A percentile compares a stretch with the other conserved stretches of the same genome.
Evolutionary conservation across 2,888 invertebrate genomes (phyloP).

Genomic region (Parnassius apollo): DNA sequence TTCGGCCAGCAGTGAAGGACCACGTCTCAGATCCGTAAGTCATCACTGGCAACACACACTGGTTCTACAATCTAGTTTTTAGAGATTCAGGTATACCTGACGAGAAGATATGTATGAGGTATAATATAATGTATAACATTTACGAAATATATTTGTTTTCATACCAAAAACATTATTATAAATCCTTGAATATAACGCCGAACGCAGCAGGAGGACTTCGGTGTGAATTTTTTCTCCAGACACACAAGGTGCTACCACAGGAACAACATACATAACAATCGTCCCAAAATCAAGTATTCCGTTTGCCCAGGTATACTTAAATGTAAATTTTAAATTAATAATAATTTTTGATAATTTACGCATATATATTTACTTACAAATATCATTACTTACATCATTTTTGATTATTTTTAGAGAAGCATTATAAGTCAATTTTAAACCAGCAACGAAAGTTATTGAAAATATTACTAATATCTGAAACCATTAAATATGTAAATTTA

Average conservation of each 20-base stretch:
- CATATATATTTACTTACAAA: neutral
- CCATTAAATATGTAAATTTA: neutral
- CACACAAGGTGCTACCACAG: constrained; percentile 9
- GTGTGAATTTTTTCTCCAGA: constrained; percentile 25
- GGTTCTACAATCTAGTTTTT: too few species aligned
- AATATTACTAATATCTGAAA: constrained; percentile 56
- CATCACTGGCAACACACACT: too few species aligned
- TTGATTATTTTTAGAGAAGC: constrained; percentile 45
- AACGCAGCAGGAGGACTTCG: constrained; percentile 28
- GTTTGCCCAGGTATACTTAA: constrained; percentile 3
- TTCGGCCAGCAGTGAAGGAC: too few species aligned
- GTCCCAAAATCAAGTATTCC: neutral
- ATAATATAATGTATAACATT: too few species aligned
- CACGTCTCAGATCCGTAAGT: too few species aligned
- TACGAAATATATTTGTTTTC: too few species aligned
- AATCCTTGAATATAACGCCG: constrained; percentile 27
- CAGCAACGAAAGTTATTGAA: constrained; percentile 45
- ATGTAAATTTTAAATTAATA: neutral
- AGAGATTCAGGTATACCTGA: too few species aligned
- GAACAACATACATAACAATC: neutral
- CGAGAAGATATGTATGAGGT: too few species aligned
- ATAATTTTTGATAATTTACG: neutral
- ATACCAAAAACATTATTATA: constrained; percentile 11
- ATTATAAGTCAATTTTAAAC: constrained; percentile 43
- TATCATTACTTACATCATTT: constrained; percentile 43